Base-by-base conservation (phyloP, 1,140 invertebrate species). In the Cephus cinctus region DNA sequence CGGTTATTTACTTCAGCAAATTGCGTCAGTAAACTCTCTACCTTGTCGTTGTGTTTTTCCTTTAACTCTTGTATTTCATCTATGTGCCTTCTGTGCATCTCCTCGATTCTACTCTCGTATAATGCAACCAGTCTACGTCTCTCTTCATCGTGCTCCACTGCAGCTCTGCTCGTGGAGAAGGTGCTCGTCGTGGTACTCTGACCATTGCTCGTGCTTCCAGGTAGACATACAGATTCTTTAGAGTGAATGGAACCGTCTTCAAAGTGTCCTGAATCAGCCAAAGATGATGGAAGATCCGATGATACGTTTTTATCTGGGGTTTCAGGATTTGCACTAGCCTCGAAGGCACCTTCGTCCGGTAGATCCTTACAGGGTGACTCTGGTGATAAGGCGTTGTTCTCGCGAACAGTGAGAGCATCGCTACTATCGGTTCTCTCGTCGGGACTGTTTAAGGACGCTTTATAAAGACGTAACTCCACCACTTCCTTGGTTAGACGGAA, bases 241-340 rank as follows among this genome's bases (percentile, higher is more conserved):
- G 86, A 88, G 68, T 87, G 81, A 52, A 87, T 71, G 32, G 86
- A 87, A 31, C 85, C 86, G 72, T 92, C 89, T 69, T 92, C 90
- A 73, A 88, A 91, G 73, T 91, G 87, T 5, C 90, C 90, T 3
- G 89, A 92, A 73, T 92, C 90, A 12, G 88, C 85, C 57, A 89
- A 83, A 2, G 89, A 92, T 27, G 65, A 51, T 1, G 65, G 51
- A 8, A 64, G 27, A 32, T 69, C 65, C 9, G 43, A 42, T 2
- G 46, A 40, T 8, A 5, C 5, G 45, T 39, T 53, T 43, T 66
- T 69, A 12, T 70, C 67, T 2, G 62, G 59, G 3, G 55, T 64
- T 16, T 43, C 50, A 0, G 60, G 57, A 34, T 50, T 61, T 1
- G 21, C 6, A 14, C 25, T 40, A 14, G 60, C 53, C 4, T 48